Conservation (phyloP, 2,888 invertebrate species). For the Podabrus alpinus region DNA sequence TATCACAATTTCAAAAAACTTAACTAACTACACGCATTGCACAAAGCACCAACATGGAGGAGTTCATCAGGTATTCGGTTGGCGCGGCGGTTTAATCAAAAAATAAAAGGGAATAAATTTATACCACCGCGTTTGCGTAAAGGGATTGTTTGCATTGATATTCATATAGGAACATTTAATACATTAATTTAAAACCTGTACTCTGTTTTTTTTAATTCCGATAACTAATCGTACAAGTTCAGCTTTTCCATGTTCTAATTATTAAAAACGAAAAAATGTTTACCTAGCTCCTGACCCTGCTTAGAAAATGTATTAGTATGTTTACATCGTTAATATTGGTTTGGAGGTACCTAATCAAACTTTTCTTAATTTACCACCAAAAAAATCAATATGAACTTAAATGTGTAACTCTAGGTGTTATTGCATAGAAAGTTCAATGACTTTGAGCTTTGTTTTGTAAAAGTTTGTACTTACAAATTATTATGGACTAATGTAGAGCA, state of each 20-base stretch:
- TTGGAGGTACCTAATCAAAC: neutral
- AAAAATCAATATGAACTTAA: neutral
- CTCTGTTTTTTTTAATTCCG: neutral
- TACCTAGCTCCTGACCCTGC: neutral
- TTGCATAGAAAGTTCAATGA: neutral
- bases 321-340: neutral
- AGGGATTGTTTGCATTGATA: constrained; percentile 25
- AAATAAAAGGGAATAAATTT: constrained; percentile 10
- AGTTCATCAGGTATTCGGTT: neutral
- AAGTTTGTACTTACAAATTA: neutral
- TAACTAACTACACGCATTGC: neutral
- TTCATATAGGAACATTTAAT: neutral
- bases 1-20: neutral
- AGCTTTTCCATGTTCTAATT: neutral
- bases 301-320: neutral
- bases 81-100: neutral
- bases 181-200: constrained; percentile 2
- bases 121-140: constrained; percentile 22
- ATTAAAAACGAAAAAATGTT: neutral
- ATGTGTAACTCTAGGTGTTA: neutral
- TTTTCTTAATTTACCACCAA: neutral
- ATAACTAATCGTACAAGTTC: neutral
- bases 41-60: neutral
- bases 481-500: neutral
- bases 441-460: neutral